Evolutionary conservation across 64 coral and sea anemone genomes (phyloP).

Genomic region (Dendrophyllia cribrosa): DNA sequence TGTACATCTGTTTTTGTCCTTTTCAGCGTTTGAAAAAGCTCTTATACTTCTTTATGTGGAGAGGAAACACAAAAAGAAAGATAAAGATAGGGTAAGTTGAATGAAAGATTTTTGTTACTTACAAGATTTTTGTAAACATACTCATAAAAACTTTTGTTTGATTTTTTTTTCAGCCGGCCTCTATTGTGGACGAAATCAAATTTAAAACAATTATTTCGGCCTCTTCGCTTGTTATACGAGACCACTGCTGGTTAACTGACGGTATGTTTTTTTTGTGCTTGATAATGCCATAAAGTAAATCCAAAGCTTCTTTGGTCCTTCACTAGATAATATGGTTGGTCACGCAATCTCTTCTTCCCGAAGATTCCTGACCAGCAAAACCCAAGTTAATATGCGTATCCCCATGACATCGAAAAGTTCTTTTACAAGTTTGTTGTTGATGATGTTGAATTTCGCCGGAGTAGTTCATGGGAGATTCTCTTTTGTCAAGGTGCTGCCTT

Average conservation of each 20-base stretch:
- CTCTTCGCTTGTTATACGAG: constrained; percentile 84
- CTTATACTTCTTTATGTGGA: constrained; percentile 94
- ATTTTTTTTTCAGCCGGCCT: constrained; percentile 55
- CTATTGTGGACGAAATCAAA: constrained; percentile 84
- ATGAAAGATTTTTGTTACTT: not conserved
- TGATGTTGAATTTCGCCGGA: no score
- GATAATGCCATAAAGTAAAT: no score
- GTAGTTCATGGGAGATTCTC: no score
- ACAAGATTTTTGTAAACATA: not conserved
- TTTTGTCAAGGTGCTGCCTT: no score
- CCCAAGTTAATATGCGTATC: no score
- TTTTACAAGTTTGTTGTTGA: no score
- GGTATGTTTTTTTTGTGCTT: constrained; percentile 42
- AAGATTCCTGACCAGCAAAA: no score
- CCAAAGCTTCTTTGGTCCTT: no score
- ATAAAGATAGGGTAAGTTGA: constrained; percentile 75
- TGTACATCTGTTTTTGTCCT: not conserved
- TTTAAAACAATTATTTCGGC: constrained; percentile 92
- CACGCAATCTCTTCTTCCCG: no score
- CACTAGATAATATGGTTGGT: no score
- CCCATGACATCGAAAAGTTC: no score
- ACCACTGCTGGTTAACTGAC: constrained; percentile 86
- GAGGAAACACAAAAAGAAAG: constrained; percentile 88
- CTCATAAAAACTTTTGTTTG: not conserved
- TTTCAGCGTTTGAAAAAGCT: constrained; percentile 91